Evolutionary conservation across 2,113 vertebrate genomes (phyloP), one percentile per base, ranked within the genome.

Genomic region (Oreochromis niloticus): DNA sequence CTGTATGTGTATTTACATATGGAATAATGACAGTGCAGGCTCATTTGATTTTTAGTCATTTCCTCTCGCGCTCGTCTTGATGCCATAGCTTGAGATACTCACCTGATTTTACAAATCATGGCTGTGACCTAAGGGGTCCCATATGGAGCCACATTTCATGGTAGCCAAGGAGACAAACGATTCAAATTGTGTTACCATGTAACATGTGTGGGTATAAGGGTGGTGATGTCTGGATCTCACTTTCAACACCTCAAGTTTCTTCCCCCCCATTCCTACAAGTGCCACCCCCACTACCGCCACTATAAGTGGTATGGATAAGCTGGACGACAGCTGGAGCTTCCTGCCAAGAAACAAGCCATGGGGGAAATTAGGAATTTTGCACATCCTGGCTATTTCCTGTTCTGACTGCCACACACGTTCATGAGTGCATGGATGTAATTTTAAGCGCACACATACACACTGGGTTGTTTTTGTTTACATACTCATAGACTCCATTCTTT

Each of bases 301-400:
- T 32, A 7, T 80, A 71, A 86, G 68, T 86, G 84, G 84, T 80
- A 82, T 24, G 7, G 52, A 83, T 48, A 83, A 85, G 30, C 41
- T 10, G 14, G 87, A 79, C 41, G 94, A 95, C 93, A 93, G 91
- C 93, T 95, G 93, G 80, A 52, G 81, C 80, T 90, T 94, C 85
- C 86, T 89, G 83, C 88, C 63, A 90, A 84, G 43, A 39, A 91
- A 88, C 34, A 16, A 50, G 90, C 85, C 83, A 57, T 41, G 52
- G 39, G 94, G 95, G 91, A 91, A 87, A 93, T 87, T 24, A 89
- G 90, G 93, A 95, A 94, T 96, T 90, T 91, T 57, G 88, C 85
- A 87, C 94, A 93, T 95, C 92, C 88, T 91, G 88, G 89, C 81
- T 83, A 94, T 94, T 94, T 96, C 94, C 94, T 94, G 93, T 88